Evolutionary conservation across 1,140 invertebrate genomes (phyloP).

Genomic region (Rhyacophila brunnea): DNA sequence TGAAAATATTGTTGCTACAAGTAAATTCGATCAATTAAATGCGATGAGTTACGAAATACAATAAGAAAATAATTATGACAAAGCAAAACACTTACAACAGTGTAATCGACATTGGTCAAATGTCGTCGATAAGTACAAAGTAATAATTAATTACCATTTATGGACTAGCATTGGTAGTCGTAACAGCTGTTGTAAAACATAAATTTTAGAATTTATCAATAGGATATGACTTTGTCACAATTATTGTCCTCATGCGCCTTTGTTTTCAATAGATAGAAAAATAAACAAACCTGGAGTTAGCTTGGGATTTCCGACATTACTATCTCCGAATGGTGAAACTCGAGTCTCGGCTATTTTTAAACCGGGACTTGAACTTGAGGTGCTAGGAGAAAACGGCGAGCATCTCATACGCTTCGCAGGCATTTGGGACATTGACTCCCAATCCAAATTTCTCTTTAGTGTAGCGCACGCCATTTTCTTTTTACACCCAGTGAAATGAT

Average conservation of each 20-base stretch:
- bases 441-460: slow-evolving; percentile 88
- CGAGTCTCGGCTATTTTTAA: slow-evolving; percentile 55
- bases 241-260: background rate
- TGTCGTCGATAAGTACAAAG: too few species aligned
- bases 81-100: too few species aligned
- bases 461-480: slow-evolving; percentile 93
- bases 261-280: slow-evolving; percentile 24
- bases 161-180: too few species aligned
- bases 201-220: too few species aligned
- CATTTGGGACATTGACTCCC: slow-evolving; percentile 82
- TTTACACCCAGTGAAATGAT: slow-evolving; percentile 37
- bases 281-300: slow-evolving; percentile 73
- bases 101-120: too few species aligned
- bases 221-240: too few species aligned
- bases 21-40: too few species aligned
- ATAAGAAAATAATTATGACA: too few species aligned
- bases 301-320: slow-evolving; percentile 64
- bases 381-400: slow-evolving; percentile 74
- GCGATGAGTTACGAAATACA: too few species aligned
- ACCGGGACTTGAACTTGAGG: slow-evolving; percentile 66
- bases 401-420: slow-evolving; percentile 86
- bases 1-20: too few species aligned
- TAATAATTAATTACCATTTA: too few species aligned
- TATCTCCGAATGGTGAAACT: slow-evolving; percentile 74
- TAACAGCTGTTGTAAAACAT: too few species aligned